Conservation (phyloP, 2,797 vertebrate species). For the Neosilurus hyrtlii region DNA sequence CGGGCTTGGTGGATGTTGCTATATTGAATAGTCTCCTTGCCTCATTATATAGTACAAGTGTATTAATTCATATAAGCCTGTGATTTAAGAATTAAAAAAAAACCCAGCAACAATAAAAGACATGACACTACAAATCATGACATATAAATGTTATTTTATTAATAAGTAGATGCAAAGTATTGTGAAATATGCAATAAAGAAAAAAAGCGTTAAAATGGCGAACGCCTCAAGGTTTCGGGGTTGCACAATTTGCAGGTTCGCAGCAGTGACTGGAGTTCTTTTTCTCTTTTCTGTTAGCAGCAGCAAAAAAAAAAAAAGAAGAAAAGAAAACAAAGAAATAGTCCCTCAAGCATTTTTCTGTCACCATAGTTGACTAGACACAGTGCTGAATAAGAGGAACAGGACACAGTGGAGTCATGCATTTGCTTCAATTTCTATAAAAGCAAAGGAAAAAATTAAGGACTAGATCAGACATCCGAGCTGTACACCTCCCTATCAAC, state of each 20-base stretch:
- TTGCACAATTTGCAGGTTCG: conserved; percentile 71
- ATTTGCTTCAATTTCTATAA: conserved; percentile 63
- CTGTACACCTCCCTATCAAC: not conserved
- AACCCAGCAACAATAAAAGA: conserved; percentile 36
- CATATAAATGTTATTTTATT: conserved; percentile 79
- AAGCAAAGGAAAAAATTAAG: conserved; percentile 49
- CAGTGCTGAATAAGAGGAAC: conserved; percentile 71
- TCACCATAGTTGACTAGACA: conserved; percentile 68
- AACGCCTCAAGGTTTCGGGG: conserved; percentile 60
- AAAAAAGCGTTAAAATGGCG: conserved; percentile 71
- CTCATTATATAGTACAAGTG: too few relatives aligned
- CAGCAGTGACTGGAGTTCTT: conserved; percentile 63
- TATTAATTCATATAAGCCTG: not conserved
- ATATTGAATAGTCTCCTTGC: too few relatives aligned
- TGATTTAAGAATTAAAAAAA: not conserved
- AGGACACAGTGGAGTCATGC: conserved; percentile 72
- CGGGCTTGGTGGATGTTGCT: too few relatives aligned
- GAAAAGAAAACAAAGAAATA: conserved; percentile 41
- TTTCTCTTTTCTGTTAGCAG: conserved; percentile 67
- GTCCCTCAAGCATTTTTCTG: conserved; percentile 52
- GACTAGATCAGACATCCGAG: conserved; percentile 36
- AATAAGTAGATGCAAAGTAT: conserved; percentile 75
- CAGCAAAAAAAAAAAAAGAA: conserved; percentile 66
- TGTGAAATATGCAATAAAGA: conserved; percentile 59
- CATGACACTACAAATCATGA: conserved; percentile 52